phyloP scores from a whole-genome alignment of 2,888 invertebrate species.

The Achlya flavicornis region DNA sequence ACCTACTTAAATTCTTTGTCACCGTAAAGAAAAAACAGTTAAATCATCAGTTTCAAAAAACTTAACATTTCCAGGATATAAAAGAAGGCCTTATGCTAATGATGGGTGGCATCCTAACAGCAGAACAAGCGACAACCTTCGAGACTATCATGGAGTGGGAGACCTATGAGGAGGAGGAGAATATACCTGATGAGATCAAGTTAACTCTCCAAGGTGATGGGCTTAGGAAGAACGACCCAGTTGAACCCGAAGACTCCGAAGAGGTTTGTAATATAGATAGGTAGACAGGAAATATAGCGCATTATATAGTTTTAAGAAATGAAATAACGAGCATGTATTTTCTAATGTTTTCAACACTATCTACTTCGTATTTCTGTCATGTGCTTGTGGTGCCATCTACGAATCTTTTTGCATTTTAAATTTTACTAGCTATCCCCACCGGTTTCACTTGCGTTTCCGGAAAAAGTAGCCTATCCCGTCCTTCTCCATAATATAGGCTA shows the following conservation, averaged over 20 bases:
- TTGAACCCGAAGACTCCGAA: constrained; percentile 48
- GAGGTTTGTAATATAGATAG: constrained; percentile 45
- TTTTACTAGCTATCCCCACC: neutral
- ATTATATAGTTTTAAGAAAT: too few relatives aligned
- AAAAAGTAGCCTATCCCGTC: too few relatives aligned
- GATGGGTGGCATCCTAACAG: constrained; percentile 85
- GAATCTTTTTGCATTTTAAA: neutral
- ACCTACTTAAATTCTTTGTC: too few relatives aligned
- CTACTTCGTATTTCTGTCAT: too few relatives aligned
- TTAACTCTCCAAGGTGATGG: constrained; percentile 59
- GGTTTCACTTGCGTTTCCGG: too few relatives aligned
- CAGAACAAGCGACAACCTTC: constrained; percentile 76
- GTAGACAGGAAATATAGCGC: too few relatives aligned
- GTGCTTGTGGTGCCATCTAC: too few relatives aligned
- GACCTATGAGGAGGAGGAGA: constrained; percentile 68
- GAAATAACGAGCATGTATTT: too few relatives aligned
- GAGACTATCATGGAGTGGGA: constrained; percentile 80
- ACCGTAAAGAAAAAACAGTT: too few relatives aligned
- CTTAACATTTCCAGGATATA: constrained; percentile 67
- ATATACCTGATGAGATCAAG: constrained; percentile 70
- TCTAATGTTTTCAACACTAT: too few relatives aligned
- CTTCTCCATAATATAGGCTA: too few relatives aligned
- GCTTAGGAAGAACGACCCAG: constrained; percentile 34
- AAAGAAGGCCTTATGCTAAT: constrained; percentile 84
- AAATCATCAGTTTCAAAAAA: too few relatives aligned